These are phyloP conservation scores for Vulpes ferrilata DNA, from an alignment of 2,113 vertebrate species.

Conservation along the genomic window DNA sequence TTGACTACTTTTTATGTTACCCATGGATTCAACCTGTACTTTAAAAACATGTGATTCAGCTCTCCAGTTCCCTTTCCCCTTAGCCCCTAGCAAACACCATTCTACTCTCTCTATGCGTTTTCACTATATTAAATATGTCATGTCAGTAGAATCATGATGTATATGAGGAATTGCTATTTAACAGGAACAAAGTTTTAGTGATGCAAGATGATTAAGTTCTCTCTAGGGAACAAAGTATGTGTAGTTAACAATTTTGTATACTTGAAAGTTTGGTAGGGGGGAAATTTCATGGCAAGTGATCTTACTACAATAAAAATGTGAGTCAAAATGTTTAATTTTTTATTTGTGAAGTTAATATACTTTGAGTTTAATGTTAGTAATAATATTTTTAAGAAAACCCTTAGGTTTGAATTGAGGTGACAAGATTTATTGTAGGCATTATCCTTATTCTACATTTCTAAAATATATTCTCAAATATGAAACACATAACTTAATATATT, in stretches of 20 bases:
- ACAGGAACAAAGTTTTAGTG: background rate
- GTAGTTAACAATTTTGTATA: background rate
- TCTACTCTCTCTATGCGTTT: background rate
- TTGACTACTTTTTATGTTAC: background rate
- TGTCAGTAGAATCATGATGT: background rate
- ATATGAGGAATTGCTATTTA: background rate
- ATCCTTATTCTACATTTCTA: background rate
- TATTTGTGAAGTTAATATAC: background rate
- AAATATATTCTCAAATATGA: conserved; percentile 21
- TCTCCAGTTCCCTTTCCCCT: background rate
- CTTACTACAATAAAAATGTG: background rate
- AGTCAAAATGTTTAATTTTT: background rate
- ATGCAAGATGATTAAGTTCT: background rate
- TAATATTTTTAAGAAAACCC: background rate
- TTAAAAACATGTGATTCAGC: conserved; percentile 39
- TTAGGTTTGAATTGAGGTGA: background rate
- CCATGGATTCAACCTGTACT: background rate
- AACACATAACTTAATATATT: conserved; percentile 27
- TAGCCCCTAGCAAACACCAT: background rate
- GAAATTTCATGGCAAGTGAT: background rate
- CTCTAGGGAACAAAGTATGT: background rate
- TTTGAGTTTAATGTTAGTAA: conserved; percentile 55
- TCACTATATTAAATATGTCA: background rate
- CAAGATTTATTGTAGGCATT: background rate
- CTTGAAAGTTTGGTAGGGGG: background rate